Evolutionary conservation across 2,888 invertebrate genomes (phyloP).

Genomic region (Willowsia nigromaculata): DNA sequence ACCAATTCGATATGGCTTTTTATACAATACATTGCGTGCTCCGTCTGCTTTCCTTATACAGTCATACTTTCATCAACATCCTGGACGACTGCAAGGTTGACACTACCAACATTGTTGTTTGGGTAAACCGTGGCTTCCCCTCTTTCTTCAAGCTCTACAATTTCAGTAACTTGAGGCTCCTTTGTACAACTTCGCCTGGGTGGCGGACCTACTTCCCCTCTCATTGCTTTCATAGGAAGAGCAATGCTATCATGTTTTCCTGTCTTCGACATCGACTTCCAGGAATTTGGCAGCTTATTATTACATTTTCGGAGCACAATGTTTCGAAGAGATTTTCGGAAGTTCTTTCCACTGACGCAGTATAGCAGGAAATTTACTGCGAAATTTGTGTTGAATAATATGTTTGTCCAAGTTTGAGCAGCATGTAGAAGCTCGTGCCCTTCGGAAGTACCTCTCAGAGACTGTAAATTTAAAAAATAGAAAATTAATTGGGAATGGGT

Average conservation of each 20-base stretch:
- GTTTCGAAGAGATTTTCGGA: conserved; percentile 83
- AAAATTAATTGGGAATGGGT: not conserved
- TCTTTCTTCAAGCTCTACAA: conserved; percentile 46
- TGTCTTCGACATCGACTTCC: conserved; percentile 3
- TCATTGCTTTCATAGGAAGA: not conserved
- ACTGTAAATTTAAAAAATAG: conserved; percentile 53
- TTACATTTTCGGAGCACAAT: conserved; percentile 47
- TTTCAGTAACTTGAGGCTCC: conserved; percentile 48
- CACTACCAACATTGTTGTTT: not conserved
- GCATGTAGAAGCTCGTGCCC: conserved; percentile 58
- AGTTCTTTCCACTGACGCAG: conserved; percentile 90
- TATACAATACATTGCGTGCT: not conserved
- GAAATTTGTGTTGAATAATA: conserved; percentile 90
- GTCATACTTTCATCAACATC: conserved; percentile 10
- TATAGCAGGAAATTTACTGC: conserved; percentile 91
- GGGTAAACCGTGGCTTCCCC: not conserved
- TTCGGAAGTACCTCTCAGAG: conserved; percentile 56
- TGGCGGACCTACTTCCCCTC: not conserved
- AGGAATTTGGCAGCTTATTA: not conserved
- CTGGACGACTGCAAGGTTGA: not conserved
- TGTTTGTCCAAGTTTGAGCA: conserved; percentile 80
- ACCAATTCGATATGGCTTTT: conserved; percentile 2
- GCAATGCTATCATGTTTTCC: not conserved
- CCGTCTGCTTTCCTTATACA: not conserved
- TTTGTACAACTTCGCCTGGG: not conserved